These are phyloP conservation scores for Apamea monoglypha DNA, from an alignment of 2,888 invertebrate species.

Conservation along the genomic window DNA sequence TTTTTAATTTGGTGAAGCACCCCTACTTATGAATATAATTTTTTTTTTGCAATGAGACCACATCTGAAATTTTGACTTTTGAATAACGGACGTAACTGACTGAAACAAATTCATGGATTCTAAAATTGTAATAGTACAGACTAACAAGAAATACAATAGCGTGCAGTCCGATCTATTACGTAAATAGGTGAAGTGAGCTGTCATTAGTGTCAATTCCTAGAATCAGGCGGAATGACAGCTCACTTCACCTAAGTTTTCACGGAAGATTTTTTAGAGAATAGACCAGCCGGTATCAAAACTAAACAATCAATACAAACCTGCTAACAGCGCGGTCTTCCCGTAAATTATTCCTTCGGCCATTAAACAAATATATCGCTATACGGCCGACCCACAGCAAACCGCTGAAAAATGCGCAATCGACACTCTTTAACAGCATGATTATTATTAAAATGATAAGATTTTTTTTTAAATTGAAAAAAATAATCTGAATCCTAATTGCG, in stretches of 20 bases:
- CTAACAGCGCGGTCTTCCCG: conserved; percentile 66
- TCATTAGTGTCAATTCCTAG: not conserved
- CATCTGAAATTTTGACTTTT: not conserved
- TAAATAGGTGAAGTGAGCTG: not conserved
- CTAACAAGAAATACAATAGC: too few species aligned
- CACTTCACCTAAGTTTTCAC: not conserved
- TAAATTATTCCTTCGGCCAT: conserved; percentile 73
- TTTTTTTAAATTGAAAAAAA: not conserved
- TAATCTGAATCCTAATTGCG: too few species aligned
- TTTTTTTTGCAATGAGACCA: not conserved
- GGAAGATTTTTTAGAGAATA: not conserved
- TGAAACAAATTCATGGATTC: not conserved
- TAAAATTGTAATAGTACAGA: not conserved
- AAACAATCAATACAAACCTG: conserved; percentile 46
- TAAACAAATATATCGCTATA: conserved; percentile 73
- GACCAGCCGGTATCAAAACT: conserved; percentile 54
- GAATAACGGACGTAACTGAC: too few species aligned
- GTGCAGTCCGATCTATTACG: not conserved
- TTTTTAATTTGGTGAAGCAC: too few species aligned
- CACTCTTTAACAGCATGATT: conserved; percentile 56
- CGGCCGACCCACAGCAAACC: conserved; percentile 63
- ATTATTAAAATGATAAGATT: conserved; percentile 62
- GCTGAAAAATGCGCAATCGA: conserved; percentile 63
- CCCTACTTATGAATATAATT: not conserved
- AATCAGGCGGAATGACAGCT: not conserved